Conservation (phyloP, 1,140 invertebrate genomes). For the Pseudomyrmex cubaensis region DNA sequence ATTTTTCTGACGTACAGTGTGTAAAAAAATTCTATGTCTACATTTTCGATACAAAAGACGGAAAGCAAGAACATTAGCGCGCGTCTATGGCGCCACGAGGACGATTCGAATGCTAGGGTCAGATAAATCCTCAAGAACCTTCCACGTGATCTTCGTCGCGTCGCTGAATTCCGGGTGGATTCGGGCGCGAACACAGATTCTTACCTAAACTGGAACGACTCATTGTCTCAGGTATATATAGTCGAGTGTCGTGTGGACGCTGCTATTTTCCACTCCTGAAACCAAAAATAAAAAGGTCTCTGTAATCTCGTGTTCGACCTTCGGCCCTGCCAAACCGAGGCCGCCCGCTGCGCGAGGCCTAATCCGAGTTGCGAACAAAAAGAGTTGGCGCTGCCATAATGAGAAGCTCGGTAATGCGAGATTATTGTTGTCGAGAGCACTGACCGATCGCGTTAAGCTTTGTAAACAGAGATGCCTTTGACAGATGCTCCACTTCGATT, state of each 20-base stretch:
- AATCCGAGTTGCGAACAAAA: conserved; percentile 74
- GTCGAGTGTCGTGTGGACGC: neutral
- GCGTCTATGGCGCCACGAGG: conserved; percentile 22
- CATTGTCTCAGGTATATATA: conserved; percentile 49
- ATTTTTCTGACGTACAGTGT: neutral
- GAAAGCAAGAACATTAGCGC: neutral
- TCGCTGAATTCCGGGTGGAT: conserved; percentile 6
- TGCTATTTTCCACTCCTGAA: conserved; percentile 2
- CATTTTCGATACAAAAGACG: neutral
- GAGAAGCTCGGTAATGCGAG: conserved; percentile 67
- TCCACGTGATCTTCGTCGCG: neutral
- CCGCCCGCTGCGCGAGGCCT: conserved; percentile 64
- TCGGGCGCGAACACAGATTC: neutral
- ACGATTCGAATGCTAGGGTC: conserved; percentile 27
- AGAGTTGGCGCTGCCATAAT: conserved; percentile 74
- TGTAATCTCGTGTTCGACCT: neutral
- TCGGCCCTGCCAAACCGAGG: neutral
- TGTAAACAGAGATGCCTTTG: conserved; percentile 45
- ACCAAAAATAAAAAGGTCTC: conserved; percentile 5
- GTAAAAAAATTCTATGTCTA: too few species aligned
- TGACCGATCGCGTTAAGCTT: conserved; percentile 49
- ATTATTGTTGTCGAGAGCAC: conserved; percentile 58
- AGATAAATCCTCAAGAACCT: neutral
- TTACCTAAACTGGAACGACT: neutral
- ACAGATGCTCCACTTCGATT: conserved; percentile 15